These are phyloP conservation scores for Pachydiplax longipennis DNA, from an alignment of 2,888 invertebrate species.

Conservation along the genomic window DNA sequence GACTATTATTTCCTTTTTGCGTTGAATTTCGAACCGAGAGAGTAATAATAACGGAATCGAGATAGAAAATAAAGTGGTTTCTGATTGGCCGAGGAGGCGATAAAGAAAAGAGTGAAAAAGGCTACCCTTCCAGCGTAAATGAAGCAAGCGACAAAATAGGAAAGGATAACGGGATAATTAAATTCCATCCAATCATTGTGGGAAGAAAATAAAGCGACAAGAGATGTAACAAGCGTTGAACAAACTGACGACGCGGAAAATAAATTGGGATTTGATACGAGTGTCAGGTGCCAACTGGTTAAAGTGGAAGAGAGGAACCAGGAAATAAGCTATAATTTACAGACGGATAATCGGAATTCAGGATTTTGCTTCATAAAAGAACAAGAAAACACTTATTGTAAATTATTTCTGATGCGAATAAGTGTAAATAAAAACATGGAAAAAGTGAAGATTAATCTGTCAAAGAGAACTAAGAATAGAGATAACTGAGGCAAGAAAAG, in stretches of 20 bases:
- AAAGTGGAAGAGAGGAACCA: neutral
- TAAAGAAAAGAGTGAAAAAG: neutral
- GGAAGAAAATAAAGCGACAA: neutral
- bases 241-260: neutral
- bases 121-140: neutral
- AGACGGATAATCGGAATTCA: neutral
- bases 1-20: no score
- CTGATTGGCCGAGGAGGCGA: neutral
- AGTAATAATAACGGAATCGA: neutral
- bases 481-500: neutral
- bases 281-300: neutral
- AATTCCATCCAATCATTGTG: neutral
- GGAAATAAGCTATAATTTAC: neutral
- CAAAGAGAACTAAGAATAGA: neutral
- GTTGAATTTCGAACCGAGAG: no score
- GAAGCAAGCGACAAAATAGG: neutral
- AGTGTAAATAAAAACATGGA: neutral
- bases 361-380: neutral
- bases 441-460: no score
- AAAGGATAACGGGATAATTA: neutral
- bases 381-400: neutral
- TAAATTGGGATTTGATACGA: neutral
- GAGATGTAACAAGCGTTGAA: neutral
- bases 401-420: neutral
- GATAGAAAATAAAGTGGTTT: neutral